phyloP scores from a whole-genome alignment of 2,113 vertebrate species.

The Corythornis vintsioides region DNA sequence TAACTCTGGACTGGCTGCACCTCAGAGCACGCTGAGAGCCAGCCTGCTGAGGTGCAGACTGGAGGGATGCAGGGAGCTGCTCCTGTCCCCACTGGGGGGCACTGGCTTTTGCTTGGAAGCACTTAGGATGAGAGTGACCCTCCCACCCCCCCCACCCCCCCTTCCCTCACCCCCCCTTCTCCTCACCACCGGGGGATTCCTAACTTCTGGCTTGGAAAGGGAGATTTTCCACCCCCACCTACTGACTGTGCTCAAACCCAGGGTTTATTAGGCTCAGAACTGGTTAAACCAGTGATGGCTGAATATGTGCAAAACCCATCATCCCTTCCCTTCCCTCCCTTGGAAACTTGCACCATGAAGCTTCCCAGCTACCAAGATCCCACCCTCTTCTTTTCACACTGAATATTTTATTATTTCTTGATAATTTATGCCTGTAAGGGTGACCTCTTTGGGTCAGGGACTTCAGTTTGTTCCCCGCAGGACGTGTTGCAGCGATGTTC shows the following conservation, averaged over 20 bases:
- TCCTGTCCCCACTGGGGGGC: background rate
- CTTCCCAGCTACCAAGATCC: background rate
- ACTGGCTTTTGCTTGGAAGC: background rate
- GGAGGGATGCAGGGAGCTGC: background rate
- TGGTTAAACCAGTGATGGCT: background rate
- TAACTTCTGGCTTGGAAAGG: background rate
- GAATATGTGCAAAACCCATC: background rate
- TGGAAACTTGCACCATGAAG: background rate
- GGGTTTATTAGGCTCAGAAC: background rate
- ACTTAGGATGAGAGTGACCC: background rate
- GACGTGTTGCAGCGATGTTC: background rate
- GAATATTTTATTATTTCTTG: slow-evolving; percentile 19
- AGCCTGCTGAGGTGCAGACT: background rate
- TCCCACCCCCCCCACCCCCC: background rate
- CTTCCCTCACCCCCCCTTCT: background rate
- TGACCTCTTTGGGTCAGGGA: slow-evolving; percentile 12
- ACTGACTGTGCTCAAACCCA: background rate
- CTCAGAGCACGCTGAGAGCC: background rate
- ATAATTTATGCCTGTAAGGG: background rate
- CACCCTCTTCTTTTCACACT: background rate
- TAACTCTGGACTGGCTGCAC: background rate
- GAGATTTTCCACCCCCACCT: background rate
- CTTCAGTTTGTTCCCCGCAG: background rate
- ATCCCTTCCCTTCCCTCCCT: background rate
- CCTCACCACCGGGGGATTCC: background rate